These are phyloP conservation scores for Planococcus citri DNA, from an alignment of 1,140 invertebrate genomes.

Conservation along the genomic window DNA sequence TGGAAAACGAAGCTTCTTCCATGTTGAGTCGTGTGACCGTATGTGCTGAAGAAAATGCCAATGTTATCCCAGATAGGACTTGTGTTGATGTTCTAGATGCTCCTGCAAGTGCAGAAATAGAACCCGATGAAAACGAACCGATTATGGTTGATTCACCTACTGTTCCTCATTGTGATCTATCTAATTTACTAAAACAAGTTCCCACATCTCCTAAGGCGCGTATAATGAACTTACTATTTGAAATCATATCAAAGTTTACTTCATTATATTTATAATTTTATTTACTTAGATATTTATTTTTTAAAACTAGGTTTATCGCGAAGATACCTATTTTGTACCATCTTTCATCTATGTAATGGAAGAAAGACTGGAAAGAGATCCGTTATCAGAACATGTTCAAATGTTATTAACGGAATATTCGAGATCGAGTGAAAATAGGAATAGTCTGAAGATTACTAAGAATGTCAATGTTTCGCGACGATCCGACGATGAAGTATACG, in stretches of 20 bases:
- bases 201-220: slow-evolving; percentile 37
- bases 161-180: slow-evolving; percentile 46
- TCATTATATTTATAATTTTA: not conserved
- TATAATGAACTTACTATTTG: no score
- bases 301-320: not conserved
- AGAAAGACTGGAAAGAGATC: slow-evolving; percentile 33
- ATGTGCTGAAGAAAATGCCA: slow-evolving; percentile 26
- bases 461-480: slow-evolving; percentile 29
- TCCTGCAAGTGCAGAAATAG: slow-evolving; percentile 52
- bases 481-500: slow-evolving; percentile 50
- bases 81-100: slow-evolving; percentile 25
- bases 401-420: slow-evolving; percentile 51
- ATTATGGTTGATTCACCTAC: slow-evolving; percentile 51
- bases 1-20: not conserved
- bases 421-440: slow-evolving; percentile 11
- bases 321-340: slow-evolving; percentile 35
- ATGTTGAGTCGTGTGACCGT: slow-evolving; percentile 25
- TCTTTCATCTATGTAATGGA: slow-evolving; percentile 48
- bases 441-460: not conserved
- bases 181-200: slow-evolving; percentile 44
- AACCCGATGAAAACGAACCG: slow-evolving; percentile 50
- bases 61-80: not conserved
- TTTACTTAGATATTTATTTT: not conserved
- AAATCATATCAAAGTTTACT: not conserved
- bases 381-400: slow-evolving; percentile 41